Percentiles rank a stretch among this genome's conserved stretches.
These are phyloP conservation scores for Heliopora coerulea DNA, from an alignment of 92 coral and sea anemone genomes.

Conservation along the genomic window DNA sequence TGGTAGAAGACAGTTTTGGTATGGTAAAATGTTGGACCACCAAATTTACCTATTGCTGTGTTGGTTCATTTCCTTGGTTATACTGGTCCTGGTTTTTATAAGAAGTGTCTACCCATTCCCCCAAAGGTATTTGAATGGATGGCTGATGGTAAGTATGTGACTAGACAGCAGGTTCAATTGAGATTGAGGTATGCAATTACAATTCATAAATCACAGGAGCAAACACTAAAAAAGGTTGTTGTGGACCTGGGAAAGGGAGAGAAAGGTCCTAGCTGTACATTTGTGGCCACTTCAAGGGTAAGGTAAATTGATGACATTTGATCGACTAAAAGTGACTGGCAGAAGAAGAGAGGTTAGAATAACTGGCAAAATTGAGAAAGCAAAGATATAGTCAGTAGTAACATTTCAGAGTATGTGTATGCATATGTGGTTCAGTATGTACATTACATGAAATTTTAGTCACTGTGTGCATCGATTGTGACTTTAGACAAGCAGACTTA, in stretches of 20 bases:
- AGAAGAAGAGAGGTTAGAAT: not conserved
- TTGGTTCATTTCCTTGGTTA: constrained; percentile 23
- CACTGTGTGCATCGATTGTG: too few species aligned
- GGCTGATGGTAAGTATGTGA: not conserved
- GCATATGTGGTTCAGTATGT: too few species aligned
- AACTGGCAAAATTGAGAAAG: too few species aligned
- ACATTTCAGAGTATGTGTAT: too few species aligned
- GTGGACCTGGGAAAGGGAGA: constrained; percentile 2
- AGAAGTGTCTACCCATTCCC: not conserved
- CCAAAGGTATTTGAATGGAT: not conserved
- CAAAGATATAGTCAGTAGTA: too few species aligned
- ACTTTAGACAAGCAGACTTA: too few species aligned
- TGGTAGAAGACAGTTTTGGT: constrained; percentile 10
- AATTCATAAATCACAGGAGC: constrained; percentile 11
- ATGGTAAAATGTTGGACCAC: constrained; percentile 9
- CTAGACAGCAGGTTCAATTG: constrained; percentile 3
- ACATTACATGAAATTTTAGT: too few species aligned
- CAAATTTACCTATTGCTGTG: constrained; percentile 25
- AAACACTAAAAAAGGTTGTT: not conserved
- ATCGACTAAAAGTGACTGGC: not conserved
- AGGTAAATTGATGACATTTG: constrained; percentile 2
- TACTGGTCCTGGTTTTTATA: not conserved
- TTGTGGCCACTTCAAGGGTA: constrained; percentile 14
- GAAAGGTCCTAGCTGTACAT: constrained; percentile 14
- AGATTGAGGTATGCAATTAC: constrained; percentile 11